Percentiles rank a stretch among this genome's conserved stretches.
These are phyloP conservation scores for Lumbricus terrestris DNA, from an alignment of 2,888 invertebrate species.

Conservation along the genomic window DNA sequence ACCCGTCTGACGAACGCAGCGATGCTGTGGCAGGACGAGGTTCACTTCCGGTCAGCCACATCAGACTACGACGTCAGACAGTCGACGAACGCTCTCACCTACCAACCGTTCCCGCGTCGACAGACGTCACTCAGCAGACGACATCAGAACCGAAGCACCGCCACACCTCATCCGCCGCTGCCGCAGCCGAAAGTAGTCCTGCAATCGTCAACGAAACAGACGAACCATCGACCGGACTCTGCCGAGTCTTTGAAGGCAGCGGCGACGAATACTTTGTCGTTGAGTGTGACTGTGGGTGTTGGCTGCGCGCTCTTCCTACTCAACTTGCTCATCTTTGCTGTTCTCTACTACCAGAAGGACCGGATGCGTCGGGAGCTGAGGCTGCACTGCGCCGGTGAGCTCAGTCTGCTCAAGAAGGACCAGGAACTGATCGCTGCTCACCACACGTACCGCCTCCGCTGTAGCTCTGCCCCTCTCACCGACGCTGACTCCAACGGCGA, in stretches of 20 bases:
- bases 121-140: slow-evolving; percentile 5
- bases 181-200: slow-evolving; percentile 7
- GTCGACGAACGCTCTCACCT: slow-evolving; percentile 13
- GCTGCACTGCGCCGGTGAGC: slow-evolving; percentile 7
- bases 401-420: slow-evolving; percentile 10
- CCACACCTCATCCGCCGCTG: not conserved
- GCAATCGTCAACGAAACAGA: not conserved
- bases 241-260: not conserved
- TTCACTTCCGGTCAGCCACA: not conserved
- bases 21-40: slow-evolving; percentile 12
- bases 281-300: slow-evolving; percentile 72
- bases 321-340: slow-evolving; percentile 89
- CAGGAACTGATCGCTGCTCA: slow-evolving; percentile 11
- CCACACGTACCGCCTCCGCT: not conserved
- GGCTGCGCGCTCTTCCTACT: slow-evolving; percentile 87
- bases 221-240: not conserved
- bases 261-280: slow-evolving; percentile 34
- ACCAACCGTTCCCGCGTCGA: slow-evolving; percentile 8
- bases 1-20: not conserved
- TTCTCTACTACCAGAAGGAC: slow-evolving; percentile 80
- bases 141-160: not conserved
- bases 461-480: not conserved
- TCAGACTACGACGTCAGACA: not conserved
- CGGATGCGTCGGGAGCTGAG: slow-evolving; percentile 44
- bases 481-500: not conserved